A percentile compares a stretch with the other conserved stretches of the same genome.
phyloP scores from a whole-genome alignment of 2,797 vertebrate genomes.

The Amazona ochrocephala region DNA sequence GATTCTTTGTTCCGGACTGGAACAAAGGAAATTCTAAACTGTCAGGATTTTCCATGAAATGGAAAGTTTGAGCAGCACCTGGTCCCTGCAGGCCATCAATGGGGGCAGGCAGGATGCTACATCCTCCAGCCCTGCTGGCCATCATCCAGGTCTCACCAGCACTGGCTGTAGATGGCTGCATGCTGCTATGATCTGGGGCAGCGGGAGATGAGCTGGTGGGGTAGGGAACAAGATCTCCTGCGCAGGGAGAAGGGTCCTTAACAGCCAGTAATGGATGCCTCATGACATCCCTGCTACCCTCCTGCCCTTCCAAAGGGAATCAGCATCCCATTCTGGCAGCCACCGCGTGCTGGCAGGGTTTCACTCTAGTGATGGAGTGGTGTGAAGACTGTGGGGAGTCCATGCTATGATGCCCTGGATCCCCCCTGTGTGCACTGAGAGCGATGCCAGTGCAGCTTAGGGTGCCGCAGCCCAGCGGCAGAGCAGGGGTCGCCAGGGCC shows the following conservation, averaged over 20 bases:
- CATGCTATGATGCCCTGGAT: rapidly evolving
- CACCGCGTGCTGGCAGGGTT: background rate
- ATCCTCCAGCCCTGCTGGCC: rapidly evolving
- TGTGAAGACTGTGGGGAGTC: rapidly evolving
- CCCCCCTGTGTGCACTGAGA: background rate
- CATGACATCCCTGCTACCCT: background rate
- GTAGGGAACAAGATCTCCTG: background rate
- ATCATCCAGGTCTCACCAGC: rapidly evolving
- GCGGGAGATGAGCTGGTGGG: rapidly evolving
- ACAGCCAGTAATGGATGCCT: no score
- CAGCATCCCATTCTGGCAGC: background rate
- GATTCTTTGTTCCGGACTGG: background rate
- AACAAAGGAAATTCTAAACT: background rate
- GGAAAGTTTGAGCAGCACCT: background rate
- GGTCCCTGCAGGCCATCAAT: rapidly evolving
- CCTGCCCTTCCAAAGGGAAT: background rate
- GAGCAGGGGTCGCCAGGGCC: rapidly evolving
- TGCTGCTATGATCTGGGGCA: background rate
- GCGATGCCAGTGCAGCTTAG: background rate
- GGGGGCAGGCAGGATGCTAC: background rate
- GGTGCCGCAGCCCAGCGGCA: rapidly evolving
- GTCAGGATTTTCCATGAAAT: background rate
- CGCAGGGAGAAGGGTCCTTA: background rate
- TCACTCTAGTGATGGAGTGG: background rate
- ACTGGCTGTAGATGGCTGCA: background rate